These are phyloP conservation scores for Trichosurus vulpecula DNA, from an alignment of 2,797 vertebrate genomes.

Conservation along the genomic window DNA sequence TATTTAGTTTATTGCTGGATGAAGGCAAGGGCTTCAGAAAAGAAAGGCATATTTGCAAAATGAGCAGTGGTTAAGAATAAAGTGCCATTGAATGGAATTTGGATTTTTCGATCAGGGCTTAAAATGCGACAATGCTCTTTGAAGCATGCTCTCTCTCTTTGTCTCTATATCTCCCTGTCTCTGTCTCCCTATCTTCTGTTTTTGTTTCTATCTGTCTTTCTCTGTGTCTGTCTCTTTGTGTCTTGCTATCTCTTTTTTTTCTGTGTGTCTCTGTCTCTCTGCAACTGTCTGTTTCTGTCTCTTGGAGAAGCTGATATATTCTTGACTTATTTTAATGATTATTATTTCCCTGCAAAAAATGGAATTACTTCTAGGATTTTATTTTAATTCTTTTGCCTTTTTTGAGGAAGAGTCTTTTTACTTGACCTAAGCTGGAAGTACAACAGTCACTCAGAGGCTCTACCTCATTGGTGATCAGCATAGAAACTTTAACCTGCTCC, in stretches of 20 bases:
- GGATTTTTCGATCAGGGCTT: background rate
- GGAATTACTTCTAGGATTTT: background rate
- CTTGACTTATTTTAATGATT: no score
- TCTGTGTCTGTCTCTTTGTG: background rate
- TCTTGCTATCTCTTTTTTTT: no score
- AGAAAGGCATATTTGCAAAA: background rate
- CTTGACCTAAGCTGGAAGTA: background rate
- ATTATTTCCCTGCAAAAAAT: no score
- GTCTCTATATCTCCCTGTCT: no score
- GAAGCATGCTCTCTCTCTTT: no score
- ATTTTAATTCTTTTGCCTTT: background rate
- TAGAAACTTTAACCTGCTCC: background rate
- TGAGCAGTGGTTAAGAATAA: background rate
- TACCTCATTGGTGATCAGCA: background rate
- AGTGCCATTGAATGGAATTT: background rate
- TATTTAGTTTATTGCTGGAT: background rate
- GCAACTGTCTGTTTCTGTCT: background rate
- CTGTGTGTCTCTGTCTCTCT: no score
- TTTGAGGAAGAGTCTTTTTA: background rate
- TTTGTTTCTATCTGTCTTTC: background rate
- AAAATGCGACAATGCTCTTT: background rate
- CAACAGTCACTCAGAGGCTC: background rate
- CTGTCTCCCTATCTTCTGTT: background rate
- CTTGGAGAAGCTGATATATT: no score
- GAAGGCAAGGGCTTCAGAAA: background rate